Conservation (phyloP, 2,113 vertebrate species). For the Stegastes partitus region DNA sequence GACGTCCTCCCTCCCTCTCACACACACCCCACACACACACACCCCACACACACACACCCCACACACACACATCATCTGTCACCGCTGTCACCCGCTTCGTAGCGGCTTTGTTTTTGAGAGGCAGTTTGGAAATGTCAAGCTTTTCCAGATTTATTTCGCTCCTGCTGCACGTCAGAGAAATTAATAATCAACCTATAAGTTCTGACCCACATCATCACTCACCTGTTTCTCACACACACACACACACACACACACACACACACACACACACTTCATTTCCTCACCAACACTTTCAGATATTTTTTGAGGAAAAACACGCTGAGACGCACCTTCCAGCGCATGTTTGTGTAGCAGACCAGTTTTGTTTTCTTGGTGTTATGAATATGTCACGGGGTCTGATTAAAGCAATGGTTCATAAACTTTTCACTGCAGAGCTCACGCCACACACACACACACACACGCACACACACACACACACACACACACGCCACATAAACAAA, state of each 20-base stretch:
- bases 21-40: background rate
- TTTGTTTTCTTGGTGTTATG: conserved; percentile 39
- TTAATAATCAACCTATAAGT: conserved; percentile 71
- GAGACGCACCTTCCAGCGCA: too few relatives aligned
- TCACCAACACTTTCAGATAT: conserved; percentile 24
- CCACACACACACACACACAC: conserved; percentile 7
- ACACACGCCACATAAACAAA: conserved; percentile 48
- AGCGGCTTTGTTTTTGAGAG: conserved; percentile 72
- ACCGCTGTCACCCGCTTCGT: conserved; percentile 57
- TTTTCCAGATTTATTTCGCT: conserved; percentile 75
- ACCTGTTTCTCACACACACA: conserved; percentile 13
- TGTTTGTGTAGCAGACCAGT: conserved; percentile 22
- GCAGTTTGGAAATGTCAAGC: conserved; percentile 79
- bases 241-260: background rate
- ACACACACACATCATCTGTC: conserved; percentile 51
- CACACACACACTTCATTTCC: conserved; percentile 28
- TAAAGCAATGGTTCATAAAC: conserved; percentile 69
- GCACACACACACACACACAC: conserved; percentile 21
- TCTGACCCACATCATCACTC: conserved; percentile 70
- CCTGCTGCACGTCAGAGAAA: conserved; percentile 70
- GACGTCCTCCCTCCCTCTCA: background rate
- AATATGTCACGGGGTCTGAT: conserved; percentile 62
- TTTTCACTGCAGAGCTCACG: conserved; percentile 37
- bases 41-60: background rate
- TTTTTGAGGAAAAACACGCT: background rate